Percentiles rank a stretch among this genome's conserved stretches.
Conservation (phyloP, 2,797 vertebrate species). For the Melanotaenia pygmaea region DNA sequence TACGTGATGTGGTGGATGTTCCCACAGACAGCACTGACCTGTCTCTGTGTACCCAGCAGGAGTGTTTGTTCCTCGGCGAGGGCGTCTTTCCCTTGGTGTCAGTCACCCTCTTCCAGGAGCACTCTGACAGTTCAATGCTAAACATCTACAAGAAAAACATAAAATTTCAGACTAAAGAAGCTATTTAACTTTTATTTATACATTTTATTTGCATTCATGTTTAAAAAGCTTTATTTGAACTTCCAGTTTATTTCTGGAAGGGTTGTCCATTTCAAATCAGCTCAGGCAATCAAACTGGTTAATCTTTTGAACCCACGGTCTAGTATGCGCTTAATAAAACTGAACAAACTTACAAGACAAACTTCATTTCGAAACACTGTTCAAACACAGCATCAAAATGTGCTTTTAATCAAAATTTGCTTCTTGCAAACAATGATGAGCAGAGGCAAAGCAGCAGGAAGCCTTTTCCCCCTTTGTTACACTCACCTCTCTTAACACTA, state of each 20-base stretch:
- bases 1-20: neutral
- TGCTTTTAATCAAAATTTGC: neutral
- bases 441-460: neutral
- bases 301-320: conserved; percentile 13
- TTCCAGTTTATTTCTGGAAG: neutral
- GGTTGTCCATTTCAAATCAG: neutral
- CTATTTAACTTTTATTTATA: neutral
- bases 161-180: neutral
- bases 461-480: neutral
- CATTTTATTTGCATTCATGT: neutral
- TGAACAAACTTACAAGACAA: neutral
- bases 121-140: conserved; percentile 87
- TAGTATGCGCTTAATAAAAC: conserved; percentile 4
- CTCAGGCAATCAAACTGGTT: neutral
- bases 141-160: conserved; percentile 83
- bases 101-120: conserved; percentile 86
- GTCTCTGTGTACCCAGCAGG: conserved; percentile 92
- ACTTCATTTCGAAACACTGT: neutral
- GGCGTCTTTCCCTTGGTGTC: conserved; percentile 86
- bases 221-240: neutral
- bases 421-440: neutral
- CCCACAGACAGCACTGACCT: conserved; percentile 59
- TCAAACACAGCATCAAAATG: neutral
- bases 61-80: conserved; percentile 92
- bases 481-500: neutral